Conservation (phyloP, 1,140 invertebrate genomes). For the Hyles vespertilio region DNA sequence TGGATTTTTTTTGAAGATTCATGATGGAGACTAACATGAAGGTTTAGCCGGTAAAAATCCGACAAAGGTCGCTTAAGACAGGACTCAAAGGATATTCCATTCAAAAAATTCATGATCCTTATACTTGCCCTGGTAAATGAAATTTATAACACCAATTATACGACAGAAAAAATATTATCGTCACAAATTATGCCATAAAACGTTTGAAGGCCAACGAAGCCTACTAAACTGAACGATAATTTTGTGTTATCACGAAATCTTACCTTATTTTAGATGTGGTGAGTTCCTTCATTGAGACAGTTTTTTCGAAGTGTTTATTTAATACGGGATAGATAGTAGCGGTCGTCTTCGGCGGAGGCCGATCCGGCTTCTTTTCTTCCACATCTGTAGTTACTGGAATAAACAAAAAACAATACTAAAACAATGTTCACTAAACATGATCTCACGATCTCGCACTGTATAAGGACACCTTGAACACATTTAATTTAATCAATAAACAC, state of each 20-base stretch:
- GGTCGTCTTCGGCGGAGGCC: slow-evolving; percentile 44
- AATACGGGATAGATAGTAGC: slow-evolving; percentile 54
- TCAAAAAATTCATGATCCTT: too few species aligned
- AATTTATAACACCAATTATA: too few species aligned
- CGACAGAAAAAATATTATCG: too few species aligned
- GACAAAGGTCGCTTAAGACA: too few species aligned
- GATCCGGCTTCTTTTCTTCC: slow-evolving; percentile 61
- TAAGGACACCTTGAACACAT: neutral
- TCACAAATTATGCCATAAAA: neutral
- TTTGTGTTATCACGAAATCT: slow-evolving; percentile 4
- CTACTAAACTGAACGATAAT: neutral
- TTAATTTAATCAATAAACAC: slow-evolving; percentile 1
- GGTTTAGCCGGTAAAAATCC: too few species aligned
- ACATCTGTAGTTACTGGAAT: slow-evolving; percentile 40
- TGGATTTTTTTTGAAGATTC: too few species aligned
- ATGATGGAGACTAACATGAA: too few species aligned
- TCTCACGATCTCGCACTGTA: too few species aligned
- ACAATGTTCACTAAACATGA: neutral
- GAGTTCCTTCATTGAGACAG: slow-evolving; percentile 61
- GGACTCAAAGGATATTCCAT: too few species aligned
- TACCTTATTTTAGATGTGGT: slow-evolving; percentile 67
- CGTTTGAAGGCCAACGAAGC: neutral
- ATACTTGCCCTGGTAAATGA: too few species aligned
- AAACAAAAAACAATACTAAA: slow-evolving; percentile 2
- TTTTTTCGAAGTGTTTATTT: slow-evolving; percentile 67